phyloP scores from a whole-genome alignment of 2,797 vertebrate species.

The Allobates femoralis region DNA sequence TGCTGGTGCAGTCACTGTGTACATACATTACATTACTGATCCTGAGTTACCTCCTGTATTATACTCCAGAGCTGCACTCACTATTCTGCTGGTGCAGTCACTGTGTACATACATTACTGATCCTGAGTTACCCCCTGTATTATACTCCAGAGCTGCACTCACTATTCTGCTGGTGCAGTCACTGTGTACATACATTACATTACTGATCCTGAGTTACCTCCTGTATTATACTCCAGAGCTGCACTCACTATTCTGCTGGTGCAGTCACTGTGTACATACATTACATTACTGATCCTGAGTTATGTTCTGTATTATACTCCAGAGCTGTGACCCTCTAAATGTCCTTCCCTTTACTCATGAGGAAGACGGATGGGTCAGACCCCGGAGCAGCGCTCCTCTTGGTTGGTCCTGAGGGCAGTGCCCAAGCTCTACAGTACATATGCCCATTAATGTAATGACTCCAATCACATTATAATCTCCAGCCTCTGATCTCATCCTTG shows the following conservation, averaged over 20 bases:
- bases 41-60: too few species aligned
- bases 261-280: not conserved
- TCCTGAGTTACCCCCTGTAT: not conserved
- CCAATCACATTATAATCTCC: not conserved
- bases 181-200: not conserved
- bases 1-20: not conserved
- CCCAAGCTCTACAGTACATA: not conserved
- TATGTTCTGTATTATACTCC: not conserved
- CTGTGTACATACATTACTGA: not conserved
- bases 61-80: not conserved
- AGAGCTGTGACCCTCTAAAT: not conserved
- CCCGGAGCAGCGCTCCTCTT: not conserved
- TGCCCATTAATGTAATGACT: not conserved
- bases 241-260: too few species aligned
- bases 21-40: not conserved
- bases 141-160: not conserved
- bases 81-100: too few species aligned
- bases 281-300: not conserved
- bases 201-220: not conserved
- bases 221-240: not conserved
- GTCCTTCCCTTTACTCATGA: not conserved
- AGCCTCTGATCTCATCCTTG: not conserved
- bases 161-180: too few species aligned
- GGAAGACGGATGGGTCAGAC: not conserved
- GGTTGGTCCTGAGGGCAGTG: not conserved